Conservation (phyloP, 35 echinoderm and acorn worm species). For the Ophiothrix spiculata region DNA sequence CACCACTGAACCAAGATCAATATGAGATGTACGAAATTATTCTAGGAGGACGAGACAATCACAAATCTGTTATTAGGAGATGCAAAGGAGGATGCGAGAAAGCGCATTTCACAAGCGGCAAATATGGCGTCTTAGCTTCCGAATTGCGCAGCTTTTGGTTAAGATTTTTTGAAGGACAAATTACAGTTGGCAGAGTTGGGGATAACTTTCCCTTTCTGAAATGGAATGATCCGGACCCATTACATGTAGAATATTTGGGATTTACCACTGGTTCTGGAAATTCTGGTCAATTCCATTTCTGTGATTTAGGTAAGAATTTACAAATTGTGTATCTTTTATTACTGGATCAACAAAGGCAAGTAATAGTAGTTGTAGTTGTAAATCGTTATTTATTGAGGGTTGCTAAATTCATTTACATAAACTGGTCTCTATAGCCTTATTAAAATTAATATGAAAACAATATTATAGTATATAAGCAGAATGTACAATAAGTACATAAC, state of each 20-base stretch:
- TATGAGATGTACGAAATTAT: not conserved
- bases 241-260: not conserved
- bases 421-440: too few relatives aligned
- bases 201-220: not conserved
- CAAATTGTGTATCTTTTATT: too few relatives aligned
- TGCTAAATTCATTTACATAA: too few relatives aligned
- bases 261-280: not conserved
- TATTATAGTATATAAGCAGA: too few relatives aligned
- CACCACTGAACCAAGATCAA: not conserved
- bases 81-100: not conserved
- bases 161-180: constrained; percentile 10
- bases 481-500: too few relatives aligned
- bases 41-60: not conserved
- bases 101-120: not conserved
- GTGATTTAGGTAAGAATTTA: not conserved
- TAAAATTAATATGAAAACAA: too few relatives aligned
- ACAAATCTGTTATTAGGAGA: not conserved
- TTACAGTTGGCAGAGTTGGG: constrained; percentile 21
- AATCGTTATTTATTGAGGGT: too few relatives aligned
- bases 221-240: not conserved
- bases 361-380: too few relatives aligned
- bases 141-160: constrained; percentile 22
- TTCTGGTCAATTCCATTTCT: not conserved
- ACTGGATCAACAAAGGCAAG: too few relatives aligned
- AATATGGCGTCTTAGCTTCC: not conserved